Conservation (phyloP, 2,113 vertebrate genomes). For the Cyprinodon variegatus region DNA sequence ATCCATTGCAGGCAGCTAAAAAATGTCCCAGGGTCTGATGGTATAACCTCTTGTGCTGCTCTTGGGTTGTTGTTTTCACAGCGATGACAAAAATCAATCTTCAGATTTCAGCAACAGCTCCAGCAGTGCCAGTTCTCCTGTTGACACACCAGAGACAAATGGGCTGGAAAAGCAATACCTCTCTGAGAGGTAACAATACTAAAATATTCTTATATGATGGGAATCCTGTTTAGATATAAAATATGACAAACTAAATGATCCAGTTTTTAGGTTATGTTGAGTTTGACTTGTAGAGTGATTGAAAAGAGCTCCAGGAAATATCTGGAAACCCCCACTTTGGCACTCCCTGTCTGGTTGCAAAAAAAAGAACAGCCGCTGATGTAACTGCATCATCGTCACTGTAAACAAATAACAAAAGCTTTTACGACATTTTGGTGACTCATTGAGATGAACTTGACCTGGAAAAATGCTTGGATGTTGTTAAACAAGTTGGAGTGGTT, state of each 20-base stretch:
- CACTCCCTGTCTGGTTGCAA: neutral
- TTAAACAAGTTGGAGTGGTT: slow-evolving; percentile 40
- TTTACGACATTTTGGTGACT: neutral
- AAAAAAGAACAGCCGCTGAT: neutral
- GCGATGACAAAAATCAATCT: slow-evolving; percentile 11
- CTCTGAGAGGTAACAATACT: slow-evolving; percentile 41
- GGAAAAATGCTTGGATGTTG: neutral
- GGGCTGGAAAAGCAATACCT: slow-evolving; percentile 15
- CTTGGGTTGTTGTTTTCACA: slow-evolving; percentile 22
- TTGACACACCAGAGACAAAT: slow-evolving; percentile 11
- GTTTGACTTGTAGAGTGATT: neutral
- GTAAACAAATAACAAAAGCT: neutral
- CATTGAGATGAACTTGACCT: neutral
- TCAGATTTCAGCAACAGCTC: slow-evolving; percentile 61
- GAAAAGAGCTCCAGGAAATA: neutral
- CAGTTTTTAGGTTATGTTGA: neutral
- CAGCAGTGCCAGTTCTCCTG: slow-evolving; percentile 44
- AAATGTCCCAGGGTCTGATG: neutral
- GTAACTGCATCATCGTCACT: slow-evolving; percentile 1
- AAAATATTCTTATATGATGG: neutral
- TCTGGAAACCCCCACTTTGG: neutral
- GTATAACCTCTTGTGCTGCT: neutral
- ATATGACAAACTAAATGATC: neutral
- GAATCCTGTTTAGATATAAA: neutral
- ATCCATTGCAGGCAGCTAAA: neutral